Evolutionary conservation across 2,888 invertebrate genomes (phyloP).

Genomic region (Zelleria hepariella): DNA sequence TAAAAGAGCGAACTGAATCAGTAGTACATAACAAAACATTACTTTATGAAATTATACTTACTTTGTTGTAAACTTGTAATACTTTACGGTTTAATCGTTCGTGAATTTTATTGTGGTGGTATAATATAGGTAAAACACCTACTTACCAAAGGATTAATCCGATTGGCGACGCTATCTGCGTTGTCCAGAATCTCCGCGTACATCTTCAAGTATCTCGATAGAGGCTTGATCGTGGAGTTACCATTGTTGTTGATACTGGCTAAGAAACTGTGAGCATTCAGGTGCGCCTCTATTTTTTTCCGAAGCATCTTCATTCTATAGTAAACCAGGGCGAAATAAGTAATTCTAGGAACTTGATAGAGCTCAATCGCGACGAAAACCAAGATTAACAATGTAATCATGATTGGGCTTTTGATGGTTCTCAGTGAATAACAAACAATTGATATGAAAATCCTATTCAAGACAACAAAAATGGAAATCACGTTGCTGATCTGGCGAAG

Average conservation of each 20-base stretch:
- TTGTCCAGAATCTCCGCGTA: not conserved
- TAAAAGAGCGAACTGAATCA: too few relatives aligned
- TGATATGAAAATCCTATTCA: not conserved
- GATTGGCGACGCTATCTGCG: not conserved
- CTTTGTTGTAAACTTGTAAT: too few relatives aligned
- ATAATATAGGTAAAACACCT: too few relatives aligned
- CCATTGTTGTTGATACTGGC: not conserved
- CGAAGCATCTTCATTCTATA: not conserved
- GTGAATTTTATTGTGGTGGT: too few relatives aligned
- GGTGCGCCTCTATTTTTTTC: not conserved
- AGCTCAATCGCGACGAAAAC: not conserved
- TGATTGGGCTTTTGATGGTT: not conserved
- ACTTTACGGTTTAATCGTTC: too few relatives aligned
- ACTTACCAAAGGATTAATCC: conserved; percentile 1
- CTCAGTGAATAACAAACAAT: not conserved
- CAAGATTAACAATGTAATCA: not conserved
- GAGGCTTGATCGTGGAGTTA: not conserved
- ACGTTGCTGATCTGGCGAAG: not conserved
- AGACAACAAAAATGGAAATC: not conserved
- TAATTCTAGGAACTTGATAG: not conserved
- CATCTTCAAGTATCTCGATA: not conserved
- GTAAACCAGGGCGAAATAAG: not conserved
- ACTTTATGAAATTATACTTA: too few relatives aligned
- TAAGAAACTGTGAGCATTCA: not conserved
- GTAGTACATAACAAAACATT: too few relatives aligned